Base-by-base conservation (phyloP, 2,888 invertebrate genomes). In the Dorcus parallelipipedus region DNA sequence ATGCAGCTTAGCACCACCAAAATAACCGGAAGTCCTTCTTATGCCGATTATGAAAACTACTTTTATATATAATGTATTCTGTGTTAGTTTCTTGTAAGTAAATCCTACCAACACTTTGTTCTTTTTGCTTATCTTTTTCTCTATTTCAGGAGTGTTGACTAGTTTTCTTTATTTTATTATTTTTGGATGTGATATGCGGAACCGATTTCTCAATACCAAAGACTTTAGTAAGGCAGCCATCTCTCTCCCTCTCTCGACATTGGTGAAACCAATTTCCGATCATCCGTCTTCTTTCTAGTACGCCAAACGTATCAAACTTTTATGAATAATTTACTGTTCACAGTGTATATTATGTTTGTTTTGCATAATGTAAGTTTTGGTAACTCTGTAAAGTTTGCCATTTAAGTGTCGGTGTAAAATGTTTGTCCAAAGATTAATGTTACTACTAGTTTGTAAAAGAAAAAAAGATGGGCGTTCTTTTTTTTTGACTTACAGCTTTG, bases 1-100 rank as follows among this genome's bases (percentile, higher is more conserved):
- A 67, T 61, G 38, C 64, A 52, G 61, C 66, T 50, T 75, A 33
- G 26, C 3, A 77, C 59, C 51, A 64, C 43, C 17, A 59, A 57
- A 58, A 64, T 64, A 49, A 66, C 70, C 49, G 66, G 68, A 33
- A 75, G 67, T 52, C 78, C 81, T 54, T 78, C 82, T 5, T 86
- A 84, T 66, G 82, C 84, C 45, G 84, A 86, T 65, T 86, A 86
- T 69, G 86, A 86, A 71, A 86, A 86, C 75, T 86, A 85, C 73
- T 83, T 86, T 70, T 86, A 86, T 71, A 86, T 86, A 70, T 86
- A 75, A 81, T 49, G 26, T 55, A 10, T 45, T 10, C 20, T 17
- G 23, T 3, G 23, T 45, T 45, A 20, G 38, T 23, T 52, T n/a
- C 56, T 45, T 52, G 53, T 56, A 52, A 52, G 55, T 52, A 56